Evolutionary conservation across 2,113 vertebrate species (phyloP).

Genomic region (Pampusana beccarii): DNA sequence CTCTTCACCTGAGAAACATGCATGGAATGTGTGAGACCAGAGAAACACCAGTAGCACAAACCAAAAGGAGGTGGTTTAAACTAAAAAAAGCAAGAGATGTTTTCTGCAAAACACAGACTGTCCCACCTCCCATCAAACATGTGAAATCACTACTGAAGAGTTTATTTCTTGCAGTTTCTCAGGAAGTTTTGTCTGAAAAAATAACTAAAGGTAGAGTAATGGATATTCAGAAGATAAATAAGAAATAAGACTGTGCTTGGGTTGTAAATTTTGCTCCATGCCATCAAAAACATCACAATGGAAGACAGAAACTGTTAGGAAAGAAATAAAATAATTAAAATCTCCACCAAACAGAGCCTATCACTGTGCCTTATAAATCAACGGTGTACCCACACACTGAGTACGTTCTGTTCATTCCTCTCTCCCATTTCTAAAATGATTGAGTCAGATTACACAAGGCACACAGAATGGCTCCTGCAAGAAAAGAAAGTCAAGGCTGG

Average conservation of each 20-base stretch:
- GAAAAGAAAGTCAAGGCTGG: not conserved
- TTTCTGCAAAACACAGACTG: not conserved
- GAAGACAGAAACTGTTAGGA: not conserved
- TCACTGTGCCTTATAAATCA: not conserved
- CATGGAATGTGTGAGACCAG: not conserved
- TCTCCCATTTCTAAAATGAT: not conserved
- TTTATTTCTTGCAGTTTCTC: not conserved
- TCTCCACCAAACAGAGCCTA: not conserved
- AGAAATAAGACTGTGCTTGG: not conserved
- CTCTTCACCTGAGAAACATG: slow-evolving; percentile 33
- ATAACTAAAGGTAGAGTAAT: not conserved
- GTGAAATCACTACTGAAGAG: not conserved
- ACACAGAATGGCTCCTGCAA: not conserved
- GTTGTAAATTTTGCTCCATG: not conserved
- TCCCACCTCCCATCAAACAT: not conserved
- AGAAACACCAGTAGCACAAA: not conserved
- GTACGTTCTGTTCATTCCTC: not conserved
- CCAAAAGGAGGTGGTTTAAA: not conserved
- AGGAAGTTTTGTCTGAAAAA: not conserved
- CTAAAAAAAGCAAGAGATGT: not conserved
- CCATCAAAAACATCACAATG: not conserved
- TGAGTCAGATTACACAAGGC: not conserved
- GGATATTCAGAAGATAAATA: not conserved
- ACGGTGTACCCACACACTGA: fast-evolving
- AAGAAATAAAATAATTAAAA: not conserved